These are phyloP conservation scores for Calephelis nemesis DNA, from an alignment of 1,140 invertebrate genomes.

Conservation along the genomic window DNA sequence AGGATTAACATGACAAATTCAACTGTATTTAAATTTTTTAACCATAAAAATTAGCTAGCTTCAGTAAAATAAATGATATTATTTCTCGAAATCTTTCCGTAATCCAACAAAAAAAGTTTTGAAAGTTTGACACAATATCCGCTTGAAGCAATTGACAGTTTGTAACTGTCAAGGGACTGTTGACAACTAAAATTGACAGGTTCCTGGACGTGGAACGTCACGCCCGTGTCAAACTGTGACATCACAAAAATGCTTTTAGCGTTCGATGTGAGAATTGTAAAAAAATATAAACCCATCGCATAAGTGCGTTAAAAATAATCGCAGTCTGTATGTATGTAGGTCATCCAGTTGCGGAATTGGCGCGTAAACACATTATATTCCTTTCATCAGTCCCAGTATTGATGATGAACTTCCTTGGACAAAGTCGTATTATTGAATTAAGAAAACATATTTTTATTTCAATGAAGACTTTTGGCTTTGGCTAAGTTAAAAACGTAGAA, in stretches of 20 bases:
- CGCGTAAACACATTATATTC: not conserved
- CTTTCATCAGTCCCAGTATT: not conserved
- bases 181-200: conserved; percentile 20
- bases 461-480: too few relatives aligned
- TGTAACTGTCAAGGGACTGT: conserved; percentile 18
- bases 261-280: not conserved
- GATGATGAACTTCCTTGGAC: not conserved
- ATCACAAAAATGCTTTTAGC: conserved; percentile 14
- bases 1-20: too few relatives aligned
- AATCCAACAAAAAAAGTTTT: not conserved
- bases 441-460: too few relatives aligned
- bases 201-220: conserved; percentile 14
- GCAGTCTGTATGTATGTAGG: not conserved
- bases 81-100: not conserved
- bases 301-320: conserved; percentile 10
- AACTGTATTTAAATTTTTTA: too few relatives aligned
- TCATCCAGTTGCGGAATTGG: not conserved
- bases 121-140: not conserved
- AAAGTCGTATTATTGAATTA: too few relatives aligned
- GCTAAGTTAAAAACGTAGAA: too few relatives aligned
- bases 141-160: conserved; percentile 20
- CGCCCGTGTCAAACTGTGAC: conserved; percentile 7
- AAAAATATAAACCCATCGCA: conserved; percentile 2
- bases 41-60: too few relatives aligned
- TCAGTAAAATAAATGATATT: too few relatives aligned